Evolutionary conservation across 2,797 vertebrate species (phyloP).

Genomic region (Sebastes oblongus): DNA sequence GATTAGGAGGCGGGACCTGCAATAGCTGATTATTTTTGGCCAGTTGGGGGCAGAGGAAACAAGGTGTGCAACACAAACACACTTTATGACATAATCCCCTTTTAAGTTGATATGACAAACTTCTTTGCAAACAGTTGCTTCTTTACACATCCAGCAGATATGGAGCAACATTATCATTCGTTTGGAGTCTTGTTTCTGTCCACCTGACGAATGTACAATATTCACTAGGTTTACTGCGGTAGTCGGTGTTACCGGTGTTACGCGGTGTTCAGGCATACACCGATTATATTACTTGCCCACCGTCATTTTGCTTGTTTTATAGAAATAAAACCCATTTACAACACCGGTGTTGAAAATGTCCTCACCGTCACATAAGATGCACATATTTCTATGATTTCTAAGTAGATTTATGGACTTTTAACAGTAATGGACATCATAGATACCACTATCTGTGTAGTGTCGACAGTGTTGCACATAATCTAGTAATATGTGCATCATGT

Average conservation of each 20-base stretch:
- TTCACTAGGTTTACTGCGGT: not conserved
- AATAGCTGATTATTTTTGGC: not conserved
- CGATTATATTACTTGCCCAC: no score
- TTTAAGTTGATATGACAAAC: not conserved
- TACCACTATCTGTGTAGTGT: not conserved
- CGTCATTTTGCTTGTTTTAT: no score
- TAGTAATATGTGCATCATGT: not conserved
- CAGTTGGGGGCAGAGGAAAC: not conserved
- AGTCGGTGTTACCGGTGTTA: no score
- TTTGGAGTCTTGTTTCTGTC: not conserved
- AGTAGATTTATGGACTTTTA: not conserved
- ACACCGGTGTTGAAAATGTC: rapidly evolving
- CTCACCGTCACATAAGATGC: no score
- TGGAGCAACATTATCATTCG: not conserved
- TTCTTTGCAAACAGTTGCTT: not conserved
- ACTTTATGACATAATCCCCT: not conserved
- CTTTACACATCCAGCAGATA: not conserved
- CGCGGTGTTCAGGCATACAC: rapidly evolving
- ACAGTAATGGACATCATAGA: not conserved
- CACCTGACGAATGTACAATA: not conserved
- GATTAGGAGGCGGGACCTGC: not conserved
- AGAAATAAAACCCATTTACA: no score
- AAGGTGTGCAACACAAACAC: not conserved
- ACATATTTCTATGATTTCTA: not conserved
- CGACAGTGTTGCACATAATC: not conserved